phyloP scores from a whole-genome alignment of 2,113 vertebrate genomes.

The Menidia beryllina region DNA sequence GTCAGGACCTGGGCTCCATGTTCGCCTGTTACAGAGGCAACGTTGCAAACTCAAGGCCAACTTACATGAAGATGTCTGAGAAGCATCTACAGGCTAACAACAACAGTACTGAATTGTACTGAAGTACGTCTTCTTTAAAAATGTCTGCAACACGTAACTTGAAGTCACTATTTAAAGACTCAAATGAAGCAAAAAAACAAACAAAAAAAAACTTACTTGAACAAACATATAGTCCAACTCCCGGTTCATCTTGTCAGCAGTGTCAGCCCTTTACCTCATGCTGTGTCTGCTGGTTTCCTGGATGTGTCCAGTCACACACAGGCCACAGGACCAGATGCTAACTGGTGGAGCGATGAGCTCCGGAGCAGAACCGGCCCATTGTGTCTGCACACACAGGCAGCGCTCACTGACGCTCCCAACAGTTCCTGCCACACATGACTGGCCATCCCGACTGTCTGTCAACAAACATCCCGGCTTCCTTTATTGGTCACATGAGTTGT shows the following conservation, averaged over 20 bases:
- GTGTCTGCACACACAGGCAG: conserved; percentile 52
- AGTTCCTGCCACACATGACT: conserved; percentile 40
- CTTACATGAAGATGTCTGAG: background rate
- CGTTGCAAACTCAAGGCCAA: background rate
- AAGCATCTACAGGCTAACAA: background rate
- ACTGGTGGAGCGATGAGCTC: conserved; percentile 35
- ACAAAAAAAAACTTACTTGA: conserved; percentile 89
- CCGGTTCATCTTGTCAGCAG: conserved; percentile 73
- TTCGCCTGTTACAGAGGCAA: background rate
- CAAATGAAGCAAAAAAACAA: conserved; percentile 24
- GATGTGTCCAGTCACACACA: conserved; percentile 39
- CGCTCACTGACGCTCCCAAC: conserved; percentile 17
- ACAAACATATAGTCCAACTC: conserved; percentile 85
- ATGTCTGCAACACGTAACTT: background rate
- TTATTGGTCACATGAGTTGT: conserved; percentile 69
- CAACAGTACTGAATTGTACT: background rate
- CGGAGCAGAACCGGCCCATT: conserved; percentile 58
- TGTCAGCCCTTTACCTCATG: conserved; percentile 66
- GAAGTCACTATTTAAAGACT: background rate
- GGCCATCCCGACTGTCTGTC: conserved; percentile 59
- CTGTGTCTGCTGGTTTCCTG: conserved; percentile 46
- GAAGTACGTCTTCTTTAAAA: background rate
- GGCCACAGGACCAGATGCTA: conserved; percentile 40
- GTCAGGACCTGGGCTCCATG: conserved; percentile 24
- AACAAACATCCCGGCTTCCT: conserved; percentile 51